Evolutionary conservation across 1,140 invertebrate genomes (phyloP).

Genomic region (Lordiphosa stackelbergi): DNA sequence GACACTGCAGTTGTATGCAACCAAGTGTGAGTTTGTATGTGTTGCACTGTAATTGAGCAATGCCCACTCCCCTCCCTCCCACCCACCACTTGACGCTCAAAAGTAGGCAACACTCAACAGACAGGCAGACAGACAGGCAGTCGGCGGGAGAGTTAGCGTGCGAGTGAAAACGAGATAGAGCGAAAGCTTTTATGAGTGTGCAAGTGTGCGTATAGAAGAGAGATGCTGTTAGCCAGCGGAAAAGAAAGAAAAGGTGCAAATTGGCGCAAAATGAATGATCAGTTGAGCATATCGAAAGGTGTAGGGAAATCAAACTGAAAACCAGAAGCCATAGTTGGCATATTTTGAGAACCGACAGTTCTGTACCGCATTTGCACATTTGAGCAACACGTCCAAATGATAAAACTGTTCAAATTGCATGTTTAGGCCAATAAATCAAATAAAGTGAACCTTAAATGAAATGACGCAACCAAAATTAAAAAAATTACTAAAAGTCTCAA

Average conservation of each 20-base stretch:
- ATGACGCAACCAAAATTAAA: too few relatives aligned
- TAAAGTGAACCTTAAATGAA: too few relatives aligned
- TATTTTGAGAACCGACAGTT: too few relatives aligned
- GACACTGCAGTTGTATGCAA: slow-evolving; percentile 15
- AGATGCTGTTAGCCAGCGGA: too few relatives aligned
- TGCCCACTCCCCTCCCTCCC: slow-evolving; percentile 29
- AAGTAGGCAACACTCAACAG: slow-evolving; percentile 61
- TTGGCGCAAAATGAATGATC: too few relatives aligned
- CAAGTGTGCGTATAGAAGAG: not conserved
- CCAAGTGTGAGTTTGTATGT: slow-evolving; percentile 32
- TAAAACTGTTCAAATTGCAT: not conserved
- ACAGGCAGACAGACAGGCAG: slow-evolving; percentile 1
- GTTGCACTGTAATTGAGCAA: slow-evolving; percentile 71
- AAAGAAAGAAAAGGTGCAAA: too few relatives aligned
- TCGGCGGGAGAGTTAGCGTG: not conserved
- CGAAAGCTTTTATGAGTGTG: not conserved
- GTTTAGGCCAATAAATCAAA: too few relatives aligned
- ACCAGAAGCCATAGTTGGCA: too few relatives aligned
- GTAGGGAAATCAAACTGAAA: too few relatives aligned
- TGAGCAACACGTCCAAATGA: not conserved
- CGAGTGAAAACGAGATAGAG: not conserved
- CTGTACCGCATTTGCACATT: too few relatives aligned
- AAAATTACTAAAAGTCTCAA: too few relatives aligned
- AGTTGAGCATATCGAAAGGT: not conserved
- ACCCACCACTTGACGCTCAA: slow-evolving; percentile 45